Percentiles rank a stretch among this genome's conserved stretches.
These are phyloP conservation scores for Panopea generosa DNA, from an alignment of 2,888 invertebrate species.

Conservation along the genomic window DNA sequence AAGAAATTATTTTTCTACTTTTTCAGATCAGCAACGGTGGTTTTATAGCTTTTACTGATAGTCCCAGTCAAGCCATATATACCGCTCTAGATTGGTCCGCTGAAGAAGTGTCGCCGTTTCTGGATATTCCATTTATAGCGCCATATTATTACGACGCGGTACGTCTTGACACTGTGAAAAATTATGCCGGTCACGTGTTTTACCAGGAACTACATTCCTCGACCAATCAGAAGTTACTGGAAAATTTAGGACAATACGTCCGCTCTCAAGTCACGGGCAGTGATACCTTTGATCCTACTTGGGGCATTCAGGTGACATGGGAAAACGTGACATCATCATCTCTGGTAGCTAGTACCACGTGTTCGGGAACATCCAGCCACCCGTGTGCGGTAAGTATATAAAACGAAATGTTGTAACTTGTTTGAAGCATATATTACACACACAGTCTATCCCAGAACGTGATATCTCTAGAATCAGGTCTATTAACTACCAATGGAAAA, in stretches of 20 bases:
- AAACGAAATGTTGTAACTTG: neutral
- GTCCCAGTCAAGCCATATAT: slow-evolving; percentile 14
- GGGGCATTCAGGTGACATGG: slow-evolving; percentile 96
- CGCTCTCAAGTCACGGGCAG: slow-evolving; percentile 93
- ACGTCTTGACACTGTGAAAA: slow-evolving; percentile 7
- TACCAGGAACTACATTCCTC: slow-evolving; percentile 23
- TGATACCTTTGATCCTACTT: slow-evolving; percentile 95
- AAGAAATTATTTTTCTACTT: neutral
- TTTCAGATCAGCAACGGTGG: slow-evolving; percentile 72
- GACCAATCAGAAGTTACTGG: slow-evolving; percentile 20
- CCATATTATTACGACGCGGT: slow-evolving; percentile 67
- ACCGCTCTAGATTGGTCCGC: slow-evolving; percentile 48
- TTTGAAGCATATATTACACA: too few species aligned
- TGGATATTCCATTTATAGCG: slow-evolving; percentile 72
- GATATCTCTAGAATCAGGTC: too few species aligned
- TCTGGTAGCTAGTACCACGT: neutral
- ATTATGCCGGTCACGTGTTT: slow-evolving; percentile 31
- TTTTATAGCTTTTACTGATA: slow-evolving; percentile 51
- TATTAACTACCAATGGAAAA: too few species aligned
- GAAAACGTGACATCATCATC: slow-evolving; percentile 92
- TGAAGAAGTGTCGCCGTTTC: slow-evolving; percentile 35
- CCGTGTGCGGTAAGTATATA: slow-evolving; percentile 50
- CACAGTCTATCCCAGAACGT: too few species aligned
- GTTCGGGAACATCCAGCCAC: neutral
- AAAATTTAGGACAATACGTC: slow-evolving; percentile 56